A percentile compares a stretch with the other conserved stretches of the same genome.
Evolutionary conservation across 1,140 invertebrate genomes (phyloP).

Genomic region (Conus betulinus): DNA sequence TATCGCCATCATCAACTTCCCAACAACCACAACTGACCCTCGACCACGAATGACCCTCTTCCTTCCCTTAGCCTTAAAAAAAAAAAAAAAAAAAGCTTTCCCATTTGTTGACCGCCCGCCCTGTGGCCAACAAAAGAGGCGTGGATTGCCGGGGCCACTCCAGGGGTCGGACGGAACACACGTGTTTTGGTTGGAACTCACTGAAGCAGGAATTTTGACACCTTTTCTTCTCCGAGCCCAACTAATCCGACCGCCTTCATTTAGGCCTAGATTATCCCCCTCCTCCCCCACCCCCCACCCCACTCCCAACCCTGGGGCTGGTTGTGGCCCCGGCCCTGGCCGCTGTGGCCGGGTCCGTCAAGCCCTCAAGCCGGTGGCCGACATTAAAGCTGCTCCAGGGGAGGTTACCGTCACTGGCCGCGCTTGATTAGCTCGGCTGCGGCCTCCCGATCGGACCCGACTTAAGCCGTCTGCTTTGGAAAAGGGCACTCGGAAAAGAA

Average conservation of each 20-base stretch:
- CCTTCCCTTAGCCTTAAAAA: no score
- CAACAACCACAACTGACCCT: no score
- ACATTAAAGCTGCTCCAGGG: background rate
- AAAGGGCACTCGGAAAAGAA: constrained; percentile 28
- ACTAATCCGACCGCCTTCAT: background rate
- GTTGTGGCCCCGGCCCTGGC: background rate
- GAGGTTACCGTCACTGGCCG: background rate
- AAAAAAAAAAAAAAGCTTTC: no score
- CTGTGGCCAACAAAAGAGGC: no score
- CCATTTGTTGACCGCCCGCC: no score
- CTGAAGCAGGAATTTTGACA: background rate
- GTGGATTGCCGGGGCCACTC: no score
- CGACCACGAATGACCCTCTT: no score
- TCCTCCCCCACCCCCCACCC: no score
- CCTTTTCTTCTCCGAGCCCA: background rate
- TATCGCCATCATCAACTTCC: no score
- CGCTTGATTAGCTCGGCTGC: constrained; percentile 11
- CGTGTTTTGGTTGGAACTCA: background rate
- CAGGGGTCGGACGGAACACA: no score
- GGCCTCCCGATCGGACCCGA: background rate
- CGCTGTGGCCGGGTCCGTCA: background rate
- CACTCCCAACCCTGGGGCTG: background rate
- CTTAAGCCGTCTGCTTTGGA: constrained; percentile 20
- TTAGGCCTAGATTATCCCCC: background rate
- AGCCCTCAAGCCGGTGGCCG: background rate